Evolutionary conservation across 2,888 invertebrate species (phyloP).

Genomic region (Ptychoptera albimana): DNA sequence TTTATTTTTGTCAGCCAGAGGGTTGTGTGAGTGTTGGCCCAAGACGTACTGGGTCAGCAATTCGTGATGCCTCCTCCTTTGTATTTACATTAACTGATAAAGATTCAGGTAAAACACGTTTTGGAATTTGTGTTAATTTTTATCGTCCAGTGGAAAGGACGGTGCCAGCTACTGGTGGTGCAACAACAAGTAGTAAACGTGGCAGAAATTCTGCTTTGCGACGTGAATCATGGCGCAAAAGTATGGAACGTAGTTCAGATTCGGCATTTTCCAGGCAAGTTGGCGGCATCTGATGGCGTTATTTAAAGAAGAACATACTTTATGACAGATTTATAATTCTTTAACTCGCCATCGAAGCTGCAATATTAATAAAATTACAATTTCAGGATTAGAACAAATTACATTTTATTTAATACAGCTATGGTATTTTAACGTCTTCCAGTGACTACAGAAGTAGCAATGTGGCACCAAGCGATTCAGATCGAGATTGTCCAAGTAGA

Average conservation of each 20-base stretch:
- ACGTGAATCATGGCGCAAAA: slow-evolving; percentile 80
- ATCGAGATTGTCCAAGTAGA: slow-evolving; percentile 65
- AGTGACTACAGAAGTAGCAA: slow-evolving; percentile 91
- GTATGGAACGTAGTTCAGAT: slow-evolving; percentile 82
- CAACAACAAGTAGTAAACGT: slow-evolving; percentile 22
- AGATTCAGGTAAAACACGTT: slow-evolving; percentile 91
- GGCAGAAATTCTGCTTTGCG: slow-evolving; percentile 41
- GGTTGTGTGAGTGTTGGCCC: slow-evolving; percentile 90
- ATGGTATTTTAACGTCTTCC: slow-evolving; percentile 34
- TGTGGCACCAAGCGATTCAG: slow-evolving; percentile 79
- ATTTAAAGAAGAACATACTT: background rate
- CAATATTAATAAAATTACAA: too few relatives aligned
- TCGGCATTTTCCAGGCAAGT: slow-evolving; percentile 84
- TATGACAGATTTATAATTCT: background rate
- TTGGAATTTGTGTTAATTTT: slow-evolving; percentile 97
- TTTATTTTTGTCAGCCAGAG: slow-evolving; percentile 99
- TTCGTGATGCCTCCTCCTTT: slow-evolving; percentile 87
- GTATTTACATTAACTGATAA: slow-evolving; percentile 98
- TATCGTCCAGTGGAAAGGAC: slow-evolving; percentile 78
- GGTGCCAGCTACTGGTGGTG: slow-evolving; percentile 17
- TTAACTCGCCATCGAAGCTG: background rate
- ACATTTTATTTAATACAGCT: slow-evolving; percentile 17
- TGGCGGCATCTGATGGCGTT: slow-evolving; percentile 1
- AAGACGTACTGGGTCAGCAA: slow-evolving; percentile 49
- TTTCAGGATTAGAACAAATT: background rate